These are phyloP conservation scores for Asbolus verrucosus DNA, from an alignment of 1,140 invertebrate species.

Conservation along the genomic window DNA sequence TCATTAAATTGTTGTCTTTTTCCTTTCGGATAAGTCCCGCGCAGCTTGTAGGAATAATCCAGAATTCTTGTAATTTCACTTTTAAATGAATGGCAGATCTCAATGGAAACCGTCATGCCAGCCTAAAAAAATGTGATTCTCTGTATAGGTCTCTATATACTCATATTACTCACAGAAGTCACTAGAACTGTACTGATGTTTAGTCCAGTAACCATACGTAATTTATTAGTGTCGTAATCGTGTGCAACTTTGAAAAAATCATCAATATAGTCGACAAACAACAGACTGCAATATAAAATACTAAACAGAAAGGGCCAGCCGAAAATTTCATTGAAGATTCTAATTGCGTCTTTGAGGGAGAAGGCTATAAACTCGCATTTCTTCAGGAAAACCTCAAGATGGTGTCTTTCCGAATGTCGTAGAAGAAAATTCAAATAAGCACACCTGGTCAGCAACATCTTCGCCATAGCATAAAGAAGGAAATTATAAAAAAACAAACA, in stretches of 20 bases:
- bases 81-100: background rate
- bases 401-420: background rate
- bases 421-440: background rate
- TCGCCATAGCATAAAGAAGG: background rate
- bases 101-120: background rate
- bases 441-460: background rate
- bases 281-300: background rate
- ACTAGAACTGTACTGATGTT: background rate
- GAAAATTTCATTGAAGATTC: slow-evolving; percentile 4
- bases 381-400: background rate
- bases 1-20: slow-evolving; percentile 5
- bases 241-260: background rate
- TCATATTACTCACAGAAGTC: background rate
- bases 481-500: background rate
- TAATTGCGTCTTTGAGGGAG: background rate
- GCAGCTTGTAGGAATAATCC: background rate
- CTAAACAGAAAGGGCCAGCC: slow-evolving; percentile 5
- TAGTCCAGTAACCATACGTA: background rate
- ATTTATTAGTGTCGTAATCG: background rate
- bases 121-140: no score
- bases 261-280: background rate
- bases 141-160: no score
- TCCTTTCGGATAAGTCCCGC: background rate
- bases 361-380: background rate
- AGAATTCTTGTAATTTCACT: background rate